Base-by-base conservation (phyloP, 2,888 invertebrate species). In the Eumacrocentrus americanus region DNA sequence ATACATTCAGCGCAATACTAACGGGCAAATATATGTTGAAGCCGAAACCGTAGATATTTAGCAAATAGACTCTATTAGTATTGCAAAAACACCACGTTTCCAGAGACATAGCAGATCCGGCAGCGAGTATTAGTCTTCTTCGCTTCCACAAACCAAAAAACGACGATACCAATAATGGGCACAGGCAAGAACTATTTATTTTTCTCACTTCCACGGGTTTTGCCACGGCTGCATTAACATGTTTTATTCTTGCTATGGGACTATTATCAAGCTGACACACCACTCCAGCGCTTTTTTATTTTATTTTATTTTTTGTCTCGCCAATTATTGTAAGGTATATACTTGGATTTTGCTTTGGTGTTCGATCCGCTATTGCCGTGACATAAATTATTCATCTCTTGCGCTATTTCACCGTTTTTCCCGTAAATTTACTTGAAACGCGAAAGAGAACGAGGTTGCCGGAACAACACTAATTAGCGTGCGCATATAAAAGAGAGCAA, bases 51-150 rank as follows among this genome's bases (percentile, higher is more conserved):
- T n/a, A n/a, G n/a, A n/a, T n/a, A n/a, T n/a, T n/a, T n/a, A n/a
- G n/a, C n/a, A 6, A 34, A 12, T 23, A 37, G n/a, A 42, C 5
- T 50, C 12, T 25, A 47, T 37, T 52, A 59, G 62, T 52, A 54
- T 61, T 61, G 60, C 60, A 50, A 59, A 63, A 47, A 60, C 50
- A 58, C 38, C 60, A 44, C 42, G 29, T 54, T 54, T 54, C 76
- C 79, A 79, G 78, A 78, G 75, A 78, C 73, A 67, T 77, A 70
- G 76, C 75, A 69, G 80, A 80, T 68, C 76, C 77, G 61, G 75
- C 77, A 64, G 77, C 76, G 71, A 75, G 73, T 69, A 71, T 79
- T 76, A 80, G 70, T 69, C 79, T 80, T 72, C 80, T 80, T 69
- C 79, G 73, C 67, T 74, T 75, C 75, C 65, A 73, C 71, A 78